These are phyloP conservation scores for Bolinopsis microptera DNA, from an alignment of 37 sponge, comb jelly and placozoan genomes.

Conservation along the genomic window DNA sequence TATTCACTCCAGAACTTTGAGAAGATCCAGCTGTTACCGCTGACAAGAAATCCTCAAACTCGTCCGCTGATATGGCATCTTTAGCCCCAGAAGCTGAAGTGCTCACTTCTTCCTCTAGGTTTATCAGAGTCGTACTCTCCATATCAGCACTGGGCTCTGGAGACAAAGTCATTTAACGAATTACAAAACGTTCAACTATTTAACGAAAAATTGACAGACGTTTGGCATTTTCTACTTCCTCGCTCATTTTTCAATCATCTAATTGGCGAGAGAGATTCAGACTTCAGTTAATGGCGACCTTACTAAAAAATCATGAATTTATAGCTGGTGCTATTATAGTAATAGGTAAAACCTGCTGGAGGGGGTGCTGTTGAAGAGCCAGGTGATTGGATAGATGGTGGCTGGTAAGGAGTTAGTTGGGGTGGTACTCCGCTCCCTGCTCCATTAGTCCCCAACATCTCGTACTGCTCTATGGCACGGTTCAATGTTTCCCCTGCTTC, in stretches of 20 bases:
- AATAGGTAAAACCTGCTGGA: background rate
- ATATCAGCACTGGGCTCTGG: background rate
- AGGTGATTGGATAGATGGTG: background rate
- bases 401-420: slow-evolving; percentile 16
- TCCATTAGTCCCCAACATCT: background rate
- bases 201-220: too few relatives aligned
- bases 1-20: background rate
- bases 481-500: slow-evolving; percentile 54
- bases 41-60: slow-evolving; percentile 51
- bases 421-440: slow-evolving; percentile 13
- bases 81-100: background rate
- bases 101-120: slow-evolving; percentile 17
- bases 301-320: too few relatives aligned
- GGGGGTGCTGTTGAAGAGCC: background rate
- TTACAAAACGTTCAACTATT: too few relatives aligned
- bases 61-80: background rate
- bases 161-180: too few relatives aligned
- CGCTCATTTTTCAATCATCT: too few relatives aligned
- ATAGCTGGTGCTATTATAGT: too few relatives aligned
- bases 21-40: background rate
- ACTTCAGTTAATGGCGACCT: too few relatives aligned
- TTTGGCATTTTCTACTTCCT: too few relatives aligned
- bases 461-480: slow-evolving; percentile 60
- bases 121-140: slow-evolving; percentile 45
- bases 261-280: too few relatives aligned